Evolutionary conservation across 35 echinoderm and acorn worm species (phyloP), one percentile per base, ranked within the genome.

Genomic region (Eucidaris tribuloides): DNA sequence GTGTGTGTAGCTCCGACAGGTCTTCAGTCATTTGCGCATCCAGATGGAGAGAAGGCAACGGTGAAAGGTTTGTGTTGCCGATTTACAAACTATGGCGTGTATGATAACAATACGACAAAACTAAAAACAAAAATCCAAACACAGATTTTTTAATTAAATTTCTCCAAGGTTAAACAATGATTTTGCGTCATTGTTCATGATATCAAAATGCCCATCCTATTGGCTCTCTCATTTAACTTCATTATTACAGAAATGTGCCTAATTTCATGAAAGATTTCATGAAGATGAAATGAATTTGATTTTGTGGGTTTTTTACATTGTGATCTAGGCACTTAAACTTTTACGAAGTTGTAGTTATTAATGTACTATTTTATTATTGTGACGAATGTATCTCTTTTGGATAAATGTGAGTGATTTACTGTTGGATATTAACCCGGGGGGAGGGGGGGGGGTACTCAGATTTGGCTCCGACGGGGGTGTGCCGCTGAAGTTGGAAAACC

Each of bases 1-100:
- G 20, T 92, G 25, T 87, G 90, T 65, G 79, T 87, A 25, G 62
- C 90, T 50, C 90, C 90, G 20, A 34, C 90, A 56, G 84, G 58
- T 33, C 44, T 42, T 4, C 90, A 87, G 24, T 42, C 34, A 7
- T 76, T 74, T 32, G 78, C 83, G 0, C 76, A 92, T 54, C 17
- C 36, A 7, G 58, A 92, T 11, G 78, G 22, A 0, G 90, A 92
- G 33, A 24, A 5, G 17, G 90, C 77, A 13, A 81, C 83, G 36
- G 83, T 65, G 5, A 70, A 76, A 92, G 90, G 90, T 82, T 36
- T 68, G 63, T 68, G 11, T 31, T 62, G 33, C 3, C 33, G 33
- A 7, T 62, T 22, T 22, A 5, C 4, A 27, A 62, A 7, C 24
- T 13, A n/a, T 55, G 13, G n/a, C 13, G n/a, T 55, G n/a, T n/a